Conservation (phyloP, 2,113 vertebrate species). For the Rhea americana region DNA sequence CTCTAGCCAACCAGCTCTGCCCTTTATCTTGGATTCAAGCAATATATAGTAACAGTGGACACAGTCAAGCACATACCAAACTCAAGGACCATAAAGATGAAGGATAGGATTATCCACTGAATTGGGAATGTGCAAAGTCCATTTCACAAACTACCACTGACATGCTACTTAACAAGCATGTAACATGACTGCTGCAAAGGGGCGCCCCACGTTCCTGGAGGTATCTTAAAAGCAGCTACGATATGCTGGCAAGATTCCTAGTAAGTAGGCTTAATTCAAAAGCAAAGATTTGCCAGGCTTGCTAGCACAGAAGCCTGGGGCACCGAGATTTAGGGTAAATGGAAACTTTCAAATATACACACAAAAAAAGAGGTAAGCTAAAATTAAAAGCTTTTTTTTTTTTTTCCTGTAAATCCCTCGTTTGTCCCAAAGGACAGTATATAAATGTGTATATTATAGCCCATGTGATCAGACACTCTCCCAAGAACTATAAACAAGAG, state of each 20-base stretch:
- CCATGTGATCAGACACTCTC: conserved; percentile 20
- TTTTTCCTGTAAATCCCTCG: background rate
- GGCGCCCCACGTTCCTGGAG: accelerated
- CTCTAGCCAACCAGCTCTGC: background rate
- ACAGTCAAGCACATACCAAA: background rate
- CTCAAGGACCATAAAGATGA: background rate
- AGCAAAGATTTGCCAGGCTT: background rate
- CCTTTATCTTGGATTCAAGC: background rate
- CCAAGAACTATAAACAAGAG: conserved; percentile 21
- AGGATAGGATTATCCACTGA: background rate
- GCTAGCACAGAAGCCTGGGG: background rate
- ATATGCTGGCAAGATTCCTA: background rate
- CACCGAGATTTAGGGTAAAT: background rate
- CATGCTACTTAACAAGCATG: accelerated
- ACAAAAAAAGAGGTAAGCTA: background rate
- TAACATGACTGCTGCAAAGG: accelerated
- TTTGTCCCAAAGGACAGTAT: background rate
- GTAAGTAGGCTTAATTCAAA: background rate
- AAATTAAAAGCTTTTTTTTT: background rate
- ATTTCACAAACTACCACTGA: background rate
- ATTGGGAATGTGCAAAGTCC: background rate
- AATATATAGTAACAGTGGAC: background rate
- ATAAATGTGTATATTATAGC: background rate
- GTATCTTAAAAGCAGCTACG: background rate
- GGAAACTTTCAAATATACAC: background rate